Evolutionary conservation across 2,797 vertebrate species (phyloP), one percentile per base, ranked within the genome.

Genomic region (Hyperoplus immaculatus): DNA sequence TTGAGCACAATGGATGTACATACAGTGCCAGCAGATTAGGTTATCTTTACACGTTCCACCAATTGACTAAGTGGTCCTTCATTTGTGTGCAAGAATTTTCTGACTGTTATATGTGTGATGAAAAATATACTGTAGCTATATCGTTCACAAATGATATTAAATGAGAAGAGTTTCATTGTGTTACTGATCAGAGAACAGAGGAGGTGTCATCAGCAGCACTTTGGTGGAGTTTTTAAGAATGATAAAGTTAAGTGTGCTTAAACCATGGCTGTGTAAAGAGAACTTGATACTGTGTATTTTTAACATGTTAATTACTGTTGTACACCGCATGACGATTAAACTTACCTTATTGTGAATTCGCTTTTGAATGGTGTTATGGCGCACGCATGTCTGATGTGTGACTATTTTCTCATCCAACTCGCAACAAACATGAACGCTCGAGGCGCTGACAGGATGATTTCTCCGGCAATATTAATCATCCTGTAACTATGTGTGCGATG

Each of bases 401-500:
- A 54, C 70, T 66, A 12, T 78, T 65, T 29, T 74, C 53, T 61
- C 49, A n/a, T 66, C 83, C 64, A 43, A 76, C 60, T 73, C 64
- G 63, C 62, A 72, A 73, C 67, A 78, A 80, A 78, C 68, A 49
- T 67, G 57, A 59, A 6, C 4, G 18, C 72, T 59, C 0, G 12
- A 73, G 47, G 67, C 29, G 70, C 64, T 86, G 77, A 81, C 69
- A 59, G 75, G 77, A 39, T 0, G 3, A 63, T 77, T 79, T 78
- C 61, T 66, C 51, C 0, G 3, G 62, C 78, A 51, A 39, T 63
- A 79, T 88, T 83, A 81, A 87, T 85, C 83, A 84, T 68, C 63
- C 50, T 66, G 59, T 61, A 72, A 61, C 59, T 61, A 60, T 70
- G 66, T 65, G 51, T 1, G 57, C 3, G 76, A 75, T 83, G 78